Evolutionary conservation across 2,113 vertebrate genomes (phyloP), one percentile per base, ranked within the genome.

Genomic region (Colinus virginianus): DNA sequence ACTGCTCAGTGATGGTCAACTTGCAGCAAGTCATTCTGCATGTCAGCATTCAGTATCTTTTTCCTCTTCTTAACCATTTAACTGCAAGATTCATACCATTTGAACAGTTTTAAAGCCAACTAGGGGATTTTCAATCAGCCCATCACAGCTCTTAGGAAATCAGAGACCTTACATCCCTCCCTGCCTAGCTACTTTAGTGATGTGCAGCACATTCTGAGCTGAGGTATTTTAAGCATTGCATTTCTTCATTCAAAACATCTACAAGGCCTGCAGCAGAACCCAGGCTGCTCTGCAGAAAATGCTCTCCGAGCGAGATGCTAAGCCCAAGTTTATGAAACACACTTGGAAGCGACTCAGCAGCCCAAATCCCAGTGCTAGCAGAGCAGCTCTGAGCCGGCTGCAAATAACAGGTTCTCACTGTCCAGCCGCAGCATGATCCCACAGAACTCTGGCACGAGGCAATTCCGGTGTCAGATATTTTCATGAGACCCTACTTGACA

Each of bases 401-500:
- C 95, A 94, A 94, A 87, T 92, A 95, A 78, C 94, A 92, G 48
- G 4, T 78, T 78, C 82, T 80, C 22, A 45, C 62, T 58, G 75
- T 70, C 91, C 94, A 85, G 83, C 58, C 87, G 2, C 81, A 66
- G 32, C 14, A 59, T 46, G 84, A 82, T 84, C 83, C 92, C 78
- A 40, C 84, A 13, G 74, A 72, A 71, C 68, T 94, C 87, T 88
- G 61, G 92, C 86, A 95, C 63, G 34, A 40, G 91, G 81, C 91
- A 90, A 89, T 95, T 88, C 85, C 5, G 5, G 56, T 86, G 91
- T 96, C 92, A 92, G 92, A 85, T 92, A 86, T 89, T 91, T 96
- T 92, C 90, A 77, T 56, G 83, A 95, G 91, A 93, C 91, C 77
- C 83, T 70, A 32, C 78, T 84, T 94, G 95, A 94, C 92, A 94